phyloP scores from a whole-genome alignment of 2,797 vertebrate genomes.

The Leptoclinus maculatus region DNA sequence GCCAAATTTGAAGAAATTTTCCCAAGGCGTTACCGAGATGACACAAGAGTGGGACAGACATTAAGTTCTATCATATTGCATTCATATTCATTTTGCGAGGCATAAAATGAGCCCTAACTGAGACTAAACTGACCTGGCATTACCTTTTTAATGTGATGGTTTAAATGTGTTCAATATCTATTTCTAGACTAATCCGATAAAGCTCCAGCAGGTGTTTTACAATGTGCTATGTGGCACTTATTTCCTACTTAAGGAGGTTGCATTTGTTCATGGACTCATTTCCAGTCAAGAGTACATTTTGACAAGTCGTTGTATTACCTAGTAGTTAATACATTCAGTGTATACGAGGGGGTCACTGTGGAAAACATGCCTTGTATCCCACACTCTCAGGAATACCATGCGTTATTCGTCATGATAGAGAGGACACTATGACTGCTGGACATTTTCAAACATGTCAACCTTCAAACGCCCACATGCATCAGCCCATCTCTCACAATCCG shows the following conservation, averaged over 20 bases:
- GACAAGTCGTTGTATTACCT: slow-evolving; percentile 23
- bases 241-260: not conserved
- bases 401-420: slow-evolving; percentile 23
- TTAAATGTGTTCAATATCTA: not conserved
- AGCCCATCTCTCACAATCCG: not conserved
- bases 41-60: no score
- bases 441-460: slow-evolving; percentile 16
- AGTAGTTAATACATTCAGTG: slow-evolving; percentile 39
- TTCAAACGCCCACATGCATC: slow-evolving; percentile 17
- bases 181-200: not conserved
- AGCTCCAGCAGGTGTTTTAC: not conserved
- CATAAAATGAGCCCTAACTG: not conserved
- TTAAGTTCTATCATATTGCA: no score
- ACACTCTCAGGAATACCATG: slow-evolving; percentile 24
- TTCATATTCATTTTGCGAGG: no score
- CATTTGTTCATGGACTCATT: not conserved
- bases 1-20: no score
- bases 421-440: slow-evolving; percentile 2
- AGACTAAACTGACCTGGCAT: not conserved
- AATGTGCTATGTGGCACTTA: not conserved
- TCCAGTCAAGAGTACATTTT: slow-evolving; percentile 26
- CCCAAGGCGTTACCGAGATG: no score
- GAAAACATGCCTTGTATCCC: slow-evolving; percentile 40
- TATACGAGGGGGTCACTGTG: slow-evolving; percentile 7
- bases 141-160: not conserved